These are phyloP conservation scores for Drosophila fuyamai DNA, from an alignment of 1,140 invertebrate genomes.

Conservation along the genomic window DNA sequence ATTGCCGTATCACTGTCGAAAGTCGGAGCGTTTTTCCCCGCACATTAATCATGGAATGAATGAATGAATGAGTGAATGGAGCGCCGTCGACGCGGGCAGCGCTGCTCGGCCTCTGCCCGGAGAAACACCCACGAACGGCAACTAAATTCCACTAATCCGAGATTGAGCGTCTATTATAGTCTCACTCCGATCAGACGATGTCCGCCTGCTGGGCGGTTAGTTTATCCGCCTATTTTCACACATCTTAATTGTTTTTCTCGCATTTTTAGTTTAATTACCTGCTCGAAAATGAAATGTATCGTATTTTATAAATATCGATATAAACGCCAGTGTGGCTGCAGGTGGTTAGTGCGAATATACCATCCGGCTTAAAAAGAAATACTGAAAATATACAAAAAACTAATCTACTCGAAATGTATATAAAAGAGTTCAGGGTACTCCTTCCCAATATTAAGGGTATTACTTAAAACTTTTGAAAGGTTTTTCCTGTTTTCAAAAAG, in stretches of 20 bases:
- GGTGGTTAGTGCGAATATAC: background rate
- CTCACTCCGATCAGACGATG: background rate
- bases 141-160: background rate
- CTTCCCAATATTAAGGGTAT: too few species aligned
- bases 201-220: background rate
- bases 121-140: constrained; percentile 43
- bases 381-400: background rate
- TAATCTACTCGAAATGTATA: too few species aligned
- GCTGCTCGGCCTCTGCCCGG: constrained; percentile 28
- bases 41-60: constrained; percentile 55
- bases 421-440: too few species aligned
- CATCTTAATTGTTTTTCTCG: constrained; percentile 37
- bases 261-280: constrained; percentile 43
- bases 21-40: constrained; percentile 11
- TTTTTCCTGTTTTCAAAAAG: too few species aligned
- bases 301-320: constrained; percentile 11
- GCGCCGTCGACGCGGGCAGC: constrained; percentile 29
- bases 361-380: background rate
- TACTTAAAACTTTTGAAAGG: too few species aligned
- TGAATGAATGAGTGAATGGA: constrained; percentile 37
- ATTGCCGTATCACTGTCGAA: constrained; percentile 39
- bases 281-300: constrained; percentile 19
- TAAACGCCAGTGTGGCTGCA: background rate
- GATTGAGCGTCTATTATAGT: background rate
- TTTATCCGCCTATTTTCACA: constrained; percentile 35